Percentiles rank a stretch among this genome's conserved stretches.
Conservation (phyloP, 2,888 invertebrate genomes). For the Chrysolina americana region DNA sequence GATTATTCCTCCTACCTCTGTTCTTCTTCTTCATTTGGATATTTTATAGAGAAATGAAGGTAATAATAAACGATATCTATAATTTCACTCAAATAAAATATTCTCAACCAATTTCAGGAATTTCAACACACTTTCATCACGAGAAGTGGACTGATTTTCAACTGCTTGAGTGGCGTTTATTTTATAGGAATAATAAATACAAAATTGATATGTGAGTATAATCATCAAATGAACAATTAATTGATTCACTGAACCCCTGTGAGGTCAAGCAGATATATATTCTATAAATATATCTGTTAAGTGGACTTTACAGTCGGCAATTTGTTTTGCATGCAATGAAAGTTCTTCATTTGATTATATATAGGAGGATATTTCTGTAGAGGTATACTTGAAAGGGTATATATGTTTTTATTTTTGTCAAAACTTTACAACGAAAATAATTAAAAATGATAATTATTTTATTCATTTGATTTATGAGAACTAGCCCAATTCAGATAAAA, state of each 20-base stretch:
- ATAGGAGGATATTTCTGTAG: too few relatives aligned
- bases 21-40: slow-evolving; percentile 85
- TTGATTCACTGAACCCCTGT: background rate
- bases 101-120: slow-evolving; percentile 68
- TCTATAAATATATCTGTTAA: too few relatives aligned
- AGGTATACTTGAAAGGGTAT: too few relatives aligned
- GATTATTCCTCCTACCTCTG: slow-evolving; percentile 82
- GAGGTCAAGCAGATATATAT: too few relatives aligned
- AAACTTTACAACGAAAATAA: too few relatives aligned
- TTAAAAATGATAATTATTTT: too few relatives aligned
- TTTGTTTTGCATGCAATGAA: too few relatives aligned
- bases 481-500: too few relatives aligned
- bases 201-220: slow-evolving; percentile 78
- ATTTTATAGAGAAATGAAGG: slow-evolving; percentile 81
- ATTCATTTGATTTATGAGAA: too few relatives aligned
- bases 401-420: too few relatives aligned
- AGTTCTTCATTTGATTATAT: too few relatives aligned
- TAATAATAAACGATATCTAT: slow-evolving; percentile 54
- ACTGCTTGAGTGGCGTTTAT: slow-evolving; percentile 78
- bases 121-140: slow-evolving; percentile 81
- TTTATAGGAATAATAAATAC: slow-evolving; percentile 80
- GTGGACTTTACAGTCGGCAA: too few relatives aligned
- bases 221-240: background rate
- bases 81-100: background rate
- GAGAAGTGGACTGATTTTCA: slow-evolving; percentile 80